These are phyloP conservation scores for Tonatia bakeri DNA, from an alignment of 2,113 vertebrate species.

Conservation along the genomic window DNA sequence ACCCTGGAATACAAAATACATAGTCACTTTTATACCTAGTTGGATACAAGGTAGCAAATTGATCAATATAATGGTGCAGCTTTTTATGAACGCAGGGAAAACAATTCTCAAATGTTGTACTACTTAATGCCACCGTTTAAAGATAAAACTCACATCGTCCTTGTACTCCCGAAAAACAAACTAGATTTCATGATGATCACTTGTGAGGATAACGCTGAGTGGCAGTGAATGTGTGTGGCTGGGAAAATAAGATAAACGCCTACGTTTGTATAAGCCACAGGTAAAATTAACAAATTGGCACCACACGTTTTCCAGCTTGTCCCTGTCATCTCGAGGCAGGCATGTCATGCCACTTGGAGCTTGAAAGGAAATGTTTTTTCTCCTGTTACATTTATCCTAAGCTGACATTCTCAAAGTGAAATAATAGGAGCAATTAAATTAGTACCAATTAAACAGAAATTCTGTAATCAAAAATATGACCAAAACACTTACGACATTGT, in stretches of 20 bases:
- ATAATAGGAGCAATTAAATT: background rate
- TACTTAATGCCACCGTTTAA: background rate
- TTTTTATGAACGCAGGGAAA: background rate
- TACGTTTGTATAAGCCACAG: background rate
- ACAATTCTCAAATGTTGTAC: background rate
- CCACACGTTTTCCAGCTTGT: background rate
- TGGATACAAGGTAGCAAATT: slow-evolving; percentile 42
- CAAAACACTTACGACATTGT: background rate
- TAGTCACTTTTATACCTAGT: slow-evolving; percentile 45
- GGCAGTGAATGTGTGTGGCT: background rate
- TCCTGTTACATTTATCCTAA: background rate
- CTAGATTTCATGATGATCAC: background rate
- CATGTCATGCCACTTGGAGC: background rate
- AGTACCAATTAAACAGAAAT: background rate
- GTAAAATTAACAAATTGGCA: background rate
- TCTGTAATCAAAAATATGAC: background rate
- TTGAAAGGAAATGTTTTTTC: background rate
- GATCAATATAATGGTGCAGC: slow-evolving; percentile 43
- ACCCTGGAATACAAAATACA: slow-evolving; percentile 55
- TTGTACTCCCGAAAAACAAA: background rate
- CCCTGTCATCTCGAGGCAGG: background rate
- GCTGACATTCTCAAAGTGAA: background rate
- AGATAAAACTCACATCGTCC: background rate
- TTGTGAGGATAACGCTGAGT: background rate
- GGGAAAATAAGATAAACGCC: slow-evolving; percentile 1